Conservation (phyloP, 2,113 vertebrate genomes). For the Cromileptes altivelis region DNA sequence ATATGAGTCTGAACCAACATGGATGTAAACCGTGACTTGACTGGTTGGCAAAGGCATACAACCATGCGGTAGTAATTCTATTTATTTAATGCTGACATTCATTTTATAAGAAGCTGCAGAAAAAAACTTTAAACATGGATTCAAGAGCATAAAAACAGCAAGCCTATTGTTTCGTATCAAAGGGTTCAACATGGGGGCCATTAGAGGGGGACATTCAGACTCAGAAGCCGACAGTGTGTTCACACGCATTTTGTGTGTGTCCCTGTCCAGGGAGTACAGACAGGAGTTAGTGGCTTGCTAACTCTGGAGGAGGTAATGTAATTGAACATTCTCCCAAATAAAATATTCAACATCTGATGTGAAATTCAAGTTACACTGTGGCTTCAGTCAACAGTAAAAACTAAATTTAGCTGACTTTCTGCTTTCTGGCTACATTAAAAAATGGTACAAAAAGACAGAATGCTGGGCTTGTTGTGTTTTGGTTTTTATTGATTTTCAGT, state of each 20-base stretch:
- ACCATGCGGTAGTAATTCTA: too few species aligned
- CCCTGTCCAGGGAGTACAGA: not conserved
- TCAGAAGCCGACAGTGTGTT: not conserved
- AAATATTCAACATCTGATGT: conserved; percentile 61
- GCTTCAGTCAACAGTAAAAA: conserved; percentile 40
- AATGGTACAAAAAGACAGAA: conserved; percentile 2
- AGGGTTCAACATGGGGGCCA: not conserved
- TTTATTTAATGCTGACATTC: not conserved
- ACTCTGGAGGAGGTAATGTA: conserved; percentile 43
- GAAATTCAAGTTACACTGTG: conserved; percentile 42
- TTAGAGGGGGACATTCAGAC: conserved; percentile 11
- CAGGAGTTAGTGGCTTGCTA: conserved; percentile 17
- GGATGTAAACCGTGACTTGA: too few species aligned
- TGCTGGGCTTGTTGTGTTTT: not conserved
- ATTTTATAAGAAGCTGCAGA: not conserved
- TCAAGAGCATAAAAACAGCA: not conserved
- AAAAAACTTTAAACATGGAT: not conserved
- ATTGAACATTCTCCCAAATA: conserved; percentile 47
- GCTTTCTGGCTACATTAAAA: not conserved
- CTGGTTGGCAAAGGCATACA: too few species aligned
- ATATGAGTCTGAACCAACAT: too few species aligned
- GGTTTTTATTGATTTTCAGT: not conserved
- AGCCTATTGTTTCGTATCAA: not conserved
- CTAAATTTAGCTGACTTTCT: conserved; percentile 24
- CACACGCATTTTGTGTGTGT: not conserved